Percentiles rank a stretch among this genome's conserved stretches.
Evolutionary conservation across 1,140 invertebrate genomes (phyloP).

Genomic region (Heliconius nattereri): DNA sequence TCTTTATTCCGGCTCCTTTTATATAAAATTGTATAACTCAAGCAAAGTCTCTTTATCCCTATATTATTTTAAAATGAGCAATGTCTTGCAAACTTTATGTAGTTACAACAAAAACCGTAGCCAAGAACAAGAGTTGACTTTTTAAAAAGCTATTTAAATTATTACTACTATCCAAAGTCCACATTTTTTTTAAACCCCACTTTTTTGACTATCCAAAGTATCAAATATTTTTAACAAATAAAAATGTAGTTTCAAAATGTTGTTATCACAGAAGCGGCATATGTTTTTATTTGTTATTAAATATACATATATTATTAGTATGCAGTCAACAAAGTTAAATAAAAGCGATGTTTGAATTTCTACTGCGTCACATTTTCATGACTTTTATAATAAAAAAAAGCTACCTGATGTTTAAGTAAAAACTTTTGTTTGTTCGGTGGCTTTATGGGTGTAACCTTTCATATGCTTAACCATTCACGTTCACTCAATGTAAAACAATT

Average conservation of each 20-base stretch:
- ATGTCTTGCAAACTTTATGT: neutral
- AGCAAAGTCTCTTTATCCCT: neutral
- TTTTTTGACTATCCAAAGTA: too few species aligned
- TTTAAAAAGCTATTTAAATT: too few species aligned
- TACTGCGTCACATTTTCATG: neutral
- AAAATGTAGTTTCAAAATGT: too few species aligned
- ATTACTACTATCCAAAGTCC: too few species aligned
- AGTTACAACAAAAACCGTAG: neutral
- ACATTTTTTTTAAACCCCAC: too few species aligned
- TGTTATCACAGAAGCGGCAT: too few species aligned
- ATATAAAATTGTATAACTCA: constrained; percentile 3
- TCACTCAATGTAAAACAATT: too few species aligned
- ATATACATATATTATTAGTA: neutral
- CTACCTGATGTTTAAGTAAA: neutral
- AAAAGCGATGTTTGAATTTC: neutral
- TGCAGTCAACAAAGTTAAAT: neutral
- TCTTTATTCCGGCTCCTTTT: neutral
- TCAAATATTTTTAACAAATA: too few species aligned
- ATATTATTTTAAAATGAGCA: neutral
- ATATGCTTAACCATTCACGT: neutral
- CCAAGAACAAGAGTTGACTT: too few species aligned
- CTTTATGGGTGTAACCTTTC: neutral
- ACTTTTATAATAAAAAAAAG: neutral
- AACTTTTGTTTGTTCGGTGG: neutral
- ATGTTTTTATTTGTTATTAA: too few species aligned